Evolutionary conservation across 2,888 invertebrate species (phyloP).

Genomic region (Orthonychiurus folsomi): DNA sequence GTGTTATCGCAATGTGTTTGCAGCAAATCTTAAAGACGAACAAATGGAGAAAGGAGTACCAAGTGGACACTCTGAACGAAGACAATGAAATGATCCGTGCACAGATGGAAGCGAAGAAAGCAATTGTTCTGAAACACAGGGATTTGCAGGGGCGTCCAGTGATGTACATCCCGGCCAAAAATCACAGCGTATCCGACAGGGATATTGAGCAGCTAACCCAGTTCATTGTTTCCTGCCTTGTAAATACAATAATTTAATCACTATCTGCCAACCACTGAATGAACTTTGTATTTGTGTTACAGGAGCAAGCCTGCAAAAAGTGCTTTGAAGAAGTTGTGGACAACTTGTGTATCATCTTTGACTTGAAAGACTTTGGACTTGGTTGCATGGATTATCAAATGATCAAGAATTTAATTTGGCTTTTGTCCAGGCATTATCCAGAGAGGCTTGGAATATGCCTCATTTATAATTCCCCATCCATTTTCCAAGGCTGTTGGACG

Average conservation of each 20-base stretch:
- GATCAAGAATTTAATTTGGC: constrained; percentile 68
- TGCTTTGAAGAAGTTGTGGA: constrained; percentile 72
- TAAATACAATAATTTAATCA: constrained; percentile 41
- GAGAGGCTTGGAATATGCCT: constrained; percentile 68
- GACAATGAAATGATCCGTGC: constrained; percentile 51
- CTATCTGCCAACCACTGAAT: not conserved
- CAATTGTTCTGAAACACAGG: constrained; percentile 59
- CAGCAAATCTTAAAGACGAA: constrained; percentile 68
- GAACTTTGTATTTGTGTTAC: constrained; percentile 27
- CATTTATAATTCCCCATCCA: constrained; percentile 61
- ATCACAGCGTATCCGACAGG: constrained; percentile 59
- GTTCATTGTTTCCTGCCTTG: constrained; percentile 67
- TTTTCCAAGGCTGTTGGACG: constrained; percentile 59
- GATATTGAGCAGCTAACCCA: constrained; percentile 67
- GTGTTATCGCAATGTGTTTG: too few species aligned
- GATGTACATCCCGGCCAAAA: constrained; percentile 67
- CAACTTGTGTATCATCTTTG: constrained; percentile 70
- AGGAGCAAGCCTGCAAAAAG: constrained; percentile 66
- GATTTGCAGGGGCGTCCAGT: constrained; percentile 66
- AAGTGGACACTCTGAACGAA: constrained; percentile 53
- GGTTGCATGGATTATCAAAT: constrained; percentile 73
- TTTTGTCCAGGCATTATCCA: constrained; percentile 66
- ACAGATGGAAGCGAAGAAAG: constrained; percentile 55
- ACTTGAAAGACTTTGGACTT: constrained; percentile 62
- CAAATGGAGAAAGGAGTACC: constrained; percentile 68